Base-by-base conservation (phyloP, 1,140 invertebrate genomes). In the Drosophila aff. region DNA sequence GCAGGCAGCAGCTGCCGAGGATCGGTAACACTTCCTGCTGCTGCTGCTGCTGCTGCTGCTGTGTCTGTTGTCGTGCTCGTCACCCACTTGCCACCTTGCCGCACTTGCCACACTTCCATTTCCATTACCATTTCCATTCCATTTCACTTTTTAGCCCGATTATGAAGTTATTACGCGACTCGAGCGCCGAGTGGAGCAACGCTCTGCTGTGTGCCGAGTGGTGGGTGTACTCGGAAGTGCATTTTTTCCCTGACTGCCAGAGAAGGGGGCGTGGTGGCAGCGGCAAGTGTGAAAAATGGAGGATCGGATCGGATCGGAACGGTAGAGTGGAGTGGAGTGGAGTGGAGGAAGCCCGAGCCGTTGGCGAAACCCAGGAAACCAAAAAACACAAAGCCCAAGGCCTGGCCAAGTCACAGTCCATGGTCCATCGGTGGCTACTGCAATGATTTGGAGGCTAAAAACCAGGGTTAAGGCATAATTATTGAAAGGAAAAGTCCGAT, bases 141-240 rank as follows among this genome's bases (percentile, higher is more conserved):
- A 77, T 67, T 78, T 78, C 73, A 78, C 69, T 81, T 79, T 58
- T 57, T 64, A 46, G 68, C 43, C 69, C 15, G 53, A 57, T 80
- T 74, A 87, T 89, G 38, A 87, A 87, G 84, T 87, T 87, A 87
- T 87, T 87, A 89, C 84, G 76, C 67, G 68, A 75, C 63, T 50
- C 49, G 49, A n/a, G 23, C 23, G 2, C 18, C 0, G 21, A 47
- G 47, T 49, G 31, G 31, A 53, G 52, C 52, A 18, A 15, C 33
- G 9, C 21, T 21, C 47, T 31, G 15, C 18, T 50, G 65, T 49
- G n/a, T 59, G 49, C 13, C 6, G 52, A 41, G 52, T 41, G 49
- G 57, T 87, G 82, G 82, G 83, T 87, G 82, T 81, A 85, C 57
- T 82, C 82, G 82, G 82, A 86, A 86, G 68, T 82, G 66, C 47